Percentiles rank a stretch among this genome's conserved stretches.
Conservation (phyloP, 2,797 vertebrate species). For the Paedocypris micromegethes region DNA sequence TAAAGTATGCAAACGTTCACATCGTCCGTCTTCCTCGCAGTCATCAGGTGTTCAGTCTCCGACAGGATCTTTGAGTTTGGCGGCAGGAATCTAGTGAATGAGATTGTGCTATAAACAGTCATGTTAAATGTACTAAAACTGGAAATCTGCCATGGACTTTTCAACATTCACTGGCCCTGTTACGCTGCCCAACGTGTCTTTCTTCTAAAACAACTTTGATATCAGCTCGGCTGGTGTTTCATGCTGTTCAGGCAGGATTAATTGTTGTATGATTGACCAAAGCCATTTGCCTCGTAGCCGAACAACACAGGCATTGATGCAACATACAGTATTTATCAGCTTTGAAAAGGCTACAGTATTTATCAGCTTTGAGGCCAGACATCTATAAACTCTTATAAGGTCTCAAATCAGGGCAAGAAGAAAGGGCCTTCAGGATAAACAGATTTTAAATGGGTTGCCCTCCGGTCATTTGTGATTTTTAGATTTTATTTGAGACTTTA, state of each 20-base stretch:
- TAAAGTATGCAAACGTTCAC: not conserved
- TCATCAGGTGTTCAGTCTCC: not conserved
- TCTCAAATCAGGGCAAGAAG: conserved; percentile 12
- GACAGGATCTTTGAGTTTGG: not conserved
- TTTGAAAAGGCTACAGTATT: conserved; percentile 54
- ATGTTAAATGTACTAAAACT: not conserved
- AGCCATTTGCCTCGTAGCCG: conserved; percentile 39
- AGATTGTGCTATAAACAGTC: conserved; percentile 6
- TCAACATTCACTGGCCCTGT: not conserved
- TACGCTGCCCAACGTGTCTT: not conserved
- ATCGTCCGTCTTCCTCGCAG: not conserved
- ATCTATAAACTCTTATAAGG: conserved; percentile 35
- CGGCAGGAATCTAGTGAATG: conserved; percentile 19
- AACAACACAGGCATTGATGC: conserved; percentile 28
- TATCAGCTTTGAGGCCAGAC: conserved; percentile 58
- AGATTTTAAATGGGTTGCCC: conserved; percentile 3
- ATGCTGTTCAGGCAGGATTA: conserved; percentile 40
- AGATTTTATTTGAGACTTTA: conserved; percentile 5
- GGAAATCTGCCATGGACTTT: not conserved
- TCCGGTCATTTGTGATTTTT: conserved; percentile 4
- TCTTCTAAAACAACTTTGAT: conserved; percentile 9
- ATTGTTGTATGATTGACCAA: conserved; percentile 35
- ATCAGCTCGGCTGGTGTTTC: conserved; percentile 36
- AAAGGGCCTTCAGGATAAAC: conserved; percentile 21
- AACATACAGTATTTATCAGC: conserved; percentile 46